Conservation (phyloP, 1,140 invertebrate species). For the Zaprionus africanus region DNA sequence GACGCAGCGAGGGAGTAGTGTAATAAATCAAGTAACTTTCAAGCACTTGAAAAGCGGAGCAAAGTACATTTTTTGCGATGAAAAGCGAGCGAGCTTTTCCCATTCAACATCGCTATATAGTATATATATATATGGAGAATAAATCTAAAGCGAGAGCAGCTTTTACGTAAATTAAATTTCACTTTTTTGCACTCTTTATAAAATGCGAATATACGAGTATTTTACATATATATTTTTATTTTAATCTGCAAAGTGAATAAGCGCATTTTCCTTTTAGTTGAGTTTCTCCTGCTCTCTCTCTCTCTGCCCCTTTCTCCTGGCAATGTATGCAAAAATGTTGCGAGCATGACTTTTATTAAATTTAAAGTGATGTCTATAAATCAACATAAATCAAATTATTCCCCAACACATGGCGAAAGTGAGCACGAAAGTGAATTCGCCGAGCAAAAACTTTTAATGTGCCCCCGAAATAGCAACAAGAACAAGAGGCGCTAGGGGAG, state of each 20-base stretch:
- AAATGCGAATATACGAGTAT: background rate
- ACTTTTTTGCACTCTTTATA: constrained; percentile 59
- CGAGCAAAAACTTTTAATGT: constrained; percentile 64
- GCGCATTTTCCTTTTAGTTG: constrained; percentile 54
- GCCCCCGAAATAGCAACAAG: constrained; percentile 41
- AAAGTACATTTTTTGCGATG: constrained; percentile 67
- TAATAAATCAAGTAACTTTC: constrained; percentile 82
- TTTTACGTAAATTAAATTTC: constrained; percentile 82
- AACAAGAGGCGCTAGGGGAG: background rate
- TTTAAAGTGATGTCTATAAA: constrained; percentile 81
- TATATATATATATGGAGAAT: constrained; percentile 38
- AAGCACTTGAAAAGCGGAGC: constrained; percentile 73
- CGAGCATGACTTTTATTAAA: constrained; percentile 80
- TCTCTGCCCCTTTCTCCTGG: constrained; percentile 6
- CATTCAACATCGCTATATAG: constrained; percentile 52
- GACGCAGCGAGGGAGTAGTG: constrained; percentile 33
- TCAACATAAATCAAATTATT: constrained; percentile 78
- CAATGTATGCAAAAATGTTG: constrained; percentile 59
- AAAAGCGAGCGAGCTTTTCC: constrained; percentile 71
- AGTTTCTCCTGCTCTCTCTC: constrained; percentile 19
- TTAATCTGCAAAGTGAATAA: constrained; percentile 81
- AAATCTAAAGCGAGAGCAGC: constrained; percentile 69
- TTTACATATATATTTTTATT: constrained; percentile 36
- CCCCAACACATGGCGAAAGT: constrained; percentile 40
- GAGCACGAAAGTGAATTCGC: constrained; percentile 46